Evolutionary conservation across 2,797 vertebrate genomes (phyloP).

Genomic region (Dendrocincla fuliginosa): DNA sequence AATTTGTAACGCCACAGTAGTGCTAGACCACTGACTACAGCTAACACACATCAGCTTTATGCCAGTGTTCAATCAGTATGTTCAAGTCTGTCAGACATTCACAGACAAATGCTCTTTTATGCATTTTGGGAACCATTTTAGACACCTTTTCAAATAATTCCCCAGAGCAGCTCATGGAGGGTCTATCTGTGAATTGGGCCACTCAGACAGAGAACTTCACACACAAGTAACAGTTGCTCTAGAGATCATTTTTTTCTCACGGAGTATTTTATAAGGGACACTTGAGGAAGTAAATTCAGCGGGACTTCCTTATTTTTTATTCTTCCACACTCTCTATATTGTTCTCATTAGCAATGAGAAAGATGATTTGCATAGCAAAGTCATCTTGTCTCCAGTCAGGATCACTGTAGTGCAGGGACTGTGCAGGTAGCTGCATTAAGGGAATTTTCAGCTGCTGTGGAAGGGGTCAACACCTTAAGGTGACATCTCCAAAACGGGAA

Average conservation of each 20-base stretch:
- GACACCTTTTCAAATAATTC: not conserved
- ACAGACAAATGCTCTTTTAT: not conserved
- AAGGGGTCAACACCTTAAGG: slow-evolving; percentile 9
- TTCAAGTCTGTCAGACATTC: not conserved
- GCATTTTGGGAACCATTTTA: not conserved
- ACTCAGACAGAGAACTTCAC: not conserved
- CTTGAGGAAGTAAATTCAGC: not conserved
- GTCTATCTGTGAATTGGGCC: not conserved
- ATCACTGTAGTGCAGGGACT: not conserved
- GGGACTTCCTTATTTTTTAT: not conserved
- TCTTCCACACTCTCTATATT: not conserved
- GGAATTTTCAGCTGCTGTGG: slow-evolving; percentile 27
- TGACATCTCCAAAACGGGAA: slow-evolving; percentile 49
- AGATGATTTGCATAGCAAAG: not conserved
- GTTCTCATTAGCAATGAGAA: not conserved
- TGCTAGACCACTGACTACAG: not conserved
- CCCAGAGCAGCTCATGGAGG: not conserved
- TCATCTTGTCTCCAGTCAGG: not conserved
- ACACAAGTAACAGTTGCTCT: not conserved
- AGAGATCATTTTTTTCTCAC: not conserved
- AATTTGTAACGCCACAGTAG: not conserved
- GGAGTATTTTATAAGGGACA: not conserved
- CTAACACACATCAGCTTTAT: not conserved
- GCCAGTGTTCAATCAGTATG: not conserved
- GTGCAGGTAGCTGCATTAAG: not conserved